Evolutionary conservation across 2,797 vertebrate species (phyloP).

Genomic region (Hemitrygon akajei): DNA sequence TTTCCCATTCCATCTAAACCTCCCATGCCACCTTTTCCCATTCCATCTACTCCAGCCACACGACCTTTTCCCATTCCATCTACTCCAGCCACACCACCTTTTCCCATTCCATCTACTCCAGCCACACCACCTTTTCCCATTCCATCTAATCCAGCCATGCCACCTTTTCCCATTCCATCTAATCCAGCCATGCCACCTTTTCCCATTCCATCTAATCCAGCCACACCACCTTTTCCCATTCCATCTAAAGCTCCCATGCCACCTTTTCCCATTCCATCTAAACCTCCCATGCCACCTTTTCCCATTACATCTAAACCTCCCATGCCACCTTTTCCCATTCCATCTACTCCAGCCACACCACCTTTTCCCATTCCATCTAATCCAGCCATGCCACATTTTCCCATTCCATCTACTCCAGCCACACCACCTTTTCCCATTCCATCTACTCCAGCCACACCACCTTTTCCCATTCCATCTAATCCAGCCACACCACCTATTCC

Average conservation of each 20-base stretch:
- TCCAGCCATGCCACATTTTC: background rate
- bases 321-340: background rate
- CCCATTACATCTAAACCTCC: background rate
- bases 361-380: background rate
- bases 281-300: background rate
- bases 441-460: background rate
- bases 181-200: background rate
- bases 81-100: background rate
- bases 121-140: background rate
- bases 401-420: background rate
- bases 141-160: background rate
- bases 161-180: background rate
- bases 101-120: background rate
- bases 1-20: background rate
- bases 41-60: background rate
- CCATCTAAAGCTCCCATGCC: background rate
- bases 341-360: background rate
- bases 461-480: background rate
- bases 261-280: background rate
- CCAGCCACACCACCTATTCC: background rate
- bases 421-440: background rate
- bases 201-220: background rate
- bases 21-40: background rate
- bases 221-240: background rate
- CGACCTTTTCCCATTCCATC: background rate